phyloP scores from a whole-genome alignment of 2,113 vertebrate genomes.

The Brachypodius melanocephalos region DNA sequence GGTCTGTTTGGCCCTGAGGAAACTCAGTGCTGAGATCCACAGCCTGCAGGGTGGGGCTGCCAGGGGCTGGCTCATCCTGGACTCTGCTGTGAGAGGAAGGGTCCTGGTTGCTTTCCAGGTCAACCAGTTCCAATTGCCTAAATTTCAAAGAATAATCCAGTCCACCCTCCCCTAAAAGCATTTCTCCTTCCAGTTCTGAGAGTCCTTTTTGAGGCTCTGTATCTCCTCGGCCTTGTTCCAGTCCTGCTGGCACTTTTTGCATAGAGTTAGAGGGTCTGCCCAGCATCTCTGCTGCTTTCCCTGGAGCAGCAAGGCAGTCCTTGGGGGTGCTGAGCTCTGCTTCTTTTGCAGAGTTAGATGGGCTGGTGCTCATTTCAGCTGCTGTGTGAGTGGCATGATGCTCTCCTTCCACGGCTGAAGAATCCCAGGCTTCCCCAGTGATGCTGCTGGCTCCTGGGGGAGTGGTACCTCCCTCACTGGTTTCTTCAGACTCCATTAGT shows the following conservation, averaged over 20 bases:
- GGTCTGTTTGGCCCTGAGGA: background rate
- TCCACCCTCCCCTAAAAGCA: background rate
- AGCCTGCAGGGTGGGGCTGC: background rate
- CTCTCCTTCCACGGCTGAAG: background rate
- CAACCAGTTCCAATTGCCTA: background rate
- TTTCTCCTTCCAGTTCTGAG: background rate
- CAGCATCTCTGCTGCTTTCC: background rate
- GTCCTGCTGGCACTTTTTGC: background rate
- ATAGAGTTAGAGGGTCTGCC: background rate
- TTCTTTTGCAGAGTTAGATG: background rate
- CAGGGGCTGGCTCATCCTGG: background rate
- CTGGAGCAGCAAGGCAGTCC: background rate
- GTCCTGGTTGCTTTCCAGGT: background rate
- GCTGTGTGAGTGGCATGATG: background rate
- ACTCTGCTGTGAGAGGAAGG: background rate
- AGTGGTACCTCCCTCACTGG: background rate
- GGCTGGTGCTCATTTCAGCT: slow-evolving; percentile 1
- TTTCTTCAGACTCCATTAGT: slow-evolving; percentile 71
- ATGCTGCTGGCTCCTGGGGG: background rate
- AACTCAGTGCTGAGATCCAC: background rate
- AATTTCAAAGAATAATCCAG: background rate
- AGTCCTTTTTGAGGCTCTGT: background rate
- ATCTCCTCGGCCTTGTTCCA: background rate
- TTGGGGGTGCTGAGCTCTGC: background rate
- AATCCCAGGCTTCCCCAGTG: background rate